Percentiles rank a stretch among this genome's conserved stretches.
phyloP scores from a whole-genome alignment of 2,113 vertebrate species.

The Ariopsis seemanni region DNA sequence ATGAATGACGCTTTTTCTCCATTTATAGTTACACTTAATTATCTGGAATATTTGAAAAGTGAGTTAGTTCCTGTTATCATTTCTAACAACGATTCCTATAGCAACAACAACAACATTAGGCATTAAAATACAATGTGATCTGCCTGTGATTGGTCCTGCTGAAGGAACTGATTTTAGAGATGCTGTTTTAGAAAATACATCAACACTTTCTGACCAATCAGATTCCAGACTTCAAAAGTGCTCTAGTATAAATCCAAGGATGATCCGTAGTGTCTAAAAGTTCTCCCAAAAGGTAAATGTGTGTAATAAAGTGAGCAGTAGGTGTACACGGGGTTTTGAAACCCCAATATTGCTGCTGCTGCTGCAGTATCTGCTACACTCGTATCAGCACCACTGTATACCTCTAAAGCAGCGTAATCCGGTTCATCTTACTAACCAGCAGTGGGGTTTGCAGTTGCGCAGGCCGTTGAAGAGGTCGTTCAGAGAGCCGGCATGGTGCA shows the following conservation, averaged over 20 bases:
- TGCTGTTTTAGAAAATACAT: neutral
- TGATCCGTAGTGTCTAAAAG: neutral
- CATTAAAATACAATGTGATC: too few relatives aligned
- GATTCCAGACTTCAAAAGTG: neutral
- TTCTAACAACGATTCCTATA: too few relatives aligned
- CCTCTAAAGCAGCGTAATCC: neutral
- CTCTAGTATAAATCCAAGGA: neutral
- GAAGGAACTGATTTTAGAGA: neutral
- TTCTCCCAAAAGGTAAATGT: neutral
- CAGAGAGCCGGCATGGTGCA: slow-evolving; percentile 91
- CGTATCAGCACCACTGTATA: neutral
- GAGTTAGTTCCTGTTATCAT: neutral
- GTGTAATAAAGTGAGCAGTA: neutral
- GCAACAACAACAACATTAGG: too few relatives aligned
- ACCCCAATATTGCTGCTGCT: neutral
- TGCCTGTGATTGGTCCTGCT: neutral
- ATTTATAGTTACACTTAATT: neutral
- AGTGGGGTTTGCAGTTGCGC: slow-evolving; percentile 91
- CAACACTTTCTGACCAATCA: neutral
- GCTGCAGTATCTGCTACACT: neutral
- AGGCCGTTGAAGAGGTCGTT: slow-evolving; percentile 95
- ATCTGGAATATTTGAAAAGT: neutral
- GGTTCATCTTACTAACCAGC: slow-evolving; percentile 75
- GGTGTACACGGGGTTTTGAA: neutral
- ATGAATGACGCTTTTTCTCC: too few relatives aligned